Conservation (phyloP, 1,140 invertebrate species). For the Drosophila nannoptera region DNA sequence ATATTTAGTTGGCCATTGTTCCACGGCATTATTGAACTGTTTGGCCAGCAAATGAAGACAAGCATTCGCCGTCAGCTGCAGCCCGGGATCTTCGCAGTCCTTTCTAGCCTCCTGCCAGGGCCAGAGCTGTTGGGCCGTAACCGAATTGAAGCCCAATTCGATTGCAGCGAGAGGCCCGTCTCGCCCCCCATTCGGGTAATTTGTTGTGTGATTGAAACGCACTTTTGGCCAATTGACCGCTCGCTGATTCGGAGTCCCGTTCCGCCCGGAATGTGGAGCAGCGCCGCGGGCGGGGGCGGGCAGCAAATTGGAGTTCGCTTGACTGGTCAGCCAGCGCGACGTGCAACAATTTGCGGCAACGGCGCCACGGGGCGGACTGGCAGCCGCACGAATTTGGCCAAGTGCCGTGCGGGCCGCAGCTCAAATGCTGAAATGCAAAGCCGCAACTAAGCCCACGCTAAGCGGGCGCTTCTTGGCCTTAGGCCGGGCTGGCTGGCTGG, state of each 20-base stretch:
- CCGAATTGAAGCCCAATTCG: too few relatives aligned
- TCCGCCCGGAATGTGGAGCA: conserved; percentile 24
- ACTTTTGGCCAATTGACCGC: conserved; percentile 19
- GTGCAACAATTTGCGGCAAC: conserved; percentile 68
- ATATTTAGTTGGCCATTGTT: conserved; percentile 1
- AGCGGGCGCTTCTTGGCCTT: conserved; percentile 20
- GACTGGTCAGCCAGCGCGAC: conserved; percentile 34
- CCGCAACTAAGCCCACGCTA: conserved; percentile 20
- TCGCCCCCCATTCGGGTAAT: neutral
- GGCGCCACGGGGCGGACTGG: conserved; percentile 40
- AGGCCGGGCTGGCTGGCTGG: neutral
- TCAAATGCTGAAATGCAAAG: neutral
- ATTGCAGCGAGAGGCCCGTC: too few relatives aligned
- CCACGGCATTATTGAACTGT: neutral
- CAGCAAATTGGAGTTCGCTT: conserved; percentile 17
- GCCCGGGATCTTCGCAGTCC: too few relatives aligned
- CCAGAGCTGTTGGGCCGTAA: too few relatives aligned
- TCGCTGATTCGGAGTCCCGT: conserved; percentile 35
- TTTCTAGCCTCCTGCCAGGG: too few relatives aligned
- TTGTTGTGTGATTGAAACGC: conserved; percentile 14
- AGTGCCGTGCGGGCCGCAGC: conserved; percentile 5
- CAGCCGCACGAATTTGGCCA: conserved; percentile 14
- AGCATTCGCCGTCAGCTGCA: too few relatives aligned
- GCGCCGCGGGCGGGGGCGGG: conserved; percentile 1
- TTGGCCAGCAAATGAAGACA: too few relatives aligned